Conservation (phyloP, 2,888 invertebrate species). For the Halocaridina rubra region DNA sequence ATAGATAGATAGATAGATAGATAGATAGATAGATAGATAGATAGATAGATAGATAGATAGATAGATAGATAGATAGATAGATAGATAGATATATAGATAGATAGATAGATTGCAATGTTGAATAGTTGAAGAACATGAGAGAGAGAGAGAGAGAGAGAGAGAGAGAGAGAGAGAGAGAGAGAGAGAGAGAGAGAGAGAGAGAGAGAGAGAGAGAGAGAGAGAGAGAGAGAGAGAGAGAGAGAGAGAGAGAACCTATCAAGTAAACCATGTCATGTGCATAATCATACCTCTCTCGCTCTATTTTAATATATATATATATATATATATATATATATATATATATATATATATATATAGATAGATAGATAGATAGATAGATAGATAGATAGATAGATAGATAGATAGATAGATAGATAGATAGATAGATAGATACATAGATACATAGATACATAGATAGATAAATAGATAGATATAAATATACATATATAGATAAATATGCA, state of each 20-base stretch:
- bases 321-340: too few relatives aligned
- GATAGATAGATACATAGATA: not conserved
- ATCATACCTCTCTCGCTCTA: too few relatives aligned
- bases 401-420: too few relatives aligned
- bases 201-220: not conserved
- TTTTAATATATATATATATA: too few relatives aligned
- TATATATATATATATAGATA: too few relatives aligned
- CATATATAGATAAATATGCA: not conserved
- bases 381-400: not conserved
- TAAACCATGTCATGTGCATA: too few relatives aligned
- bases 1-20: not conserved
- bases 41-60: not conserved
- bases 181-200: conserved; percentile 6
- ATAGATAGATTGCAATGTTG: not conserved
- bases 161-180: conserved; percentile 15
- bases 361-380: not conserved
- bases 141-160: conserved; percentile 11
- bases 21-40: not conserved
- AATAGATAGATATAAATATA: not conserved
- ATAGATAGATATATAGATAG: not conserved
- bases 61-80: not conserved
- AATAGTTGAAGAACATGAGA: not conserved
- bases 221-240: too few relatives aligned
- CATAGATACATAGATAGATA: not conserved
- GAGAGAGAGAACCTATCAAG: too few relatives aligned